phyloP scores from a whole-genome alignment of 2,797 vertebrate genomes.

The Sebastes flavidus region DNA sequence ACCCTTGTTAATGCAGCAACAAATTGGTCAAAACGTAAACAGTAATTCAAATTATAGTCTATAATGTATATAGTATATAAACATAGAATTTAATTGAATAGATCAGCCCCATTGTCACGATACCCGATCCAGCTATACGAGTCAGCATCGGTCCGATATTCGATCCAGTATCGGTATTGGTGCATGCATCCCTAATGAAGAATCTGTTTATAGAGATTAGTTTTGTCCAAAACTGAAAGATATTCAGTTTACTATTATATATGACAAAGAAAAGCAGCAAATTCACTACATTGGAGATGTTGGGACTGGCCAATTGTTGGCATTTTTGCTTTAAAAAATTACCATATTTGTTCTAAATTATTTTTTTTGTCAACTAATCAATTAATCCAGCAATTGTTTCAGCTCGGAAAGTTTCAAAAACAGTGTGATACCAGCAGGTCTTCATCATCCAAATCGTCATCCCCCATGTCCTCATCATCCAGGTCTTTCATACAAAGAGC shows the following conservation, averaged over 20 bases:
- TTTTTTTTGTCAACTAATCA: neutral
- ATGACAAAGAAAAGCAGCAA: neutral
- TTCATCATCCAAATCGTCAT: conserved; percentile 86
- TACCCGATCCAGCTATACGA: too few relatives aligned
- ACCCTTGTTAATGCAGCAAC: too few relatives aligned
- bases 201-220: too few relatives aligned
- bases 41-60: too few relatives aligned
- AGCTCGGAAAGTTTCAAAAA: neutral
- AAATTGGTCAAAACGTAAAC: too few relatives aligned
- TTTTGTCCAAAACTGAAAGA: neutral
- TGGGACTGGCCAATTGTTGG: neutral
- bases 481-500: conserved; percentile 92
- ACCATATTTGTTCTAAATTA: neutral
- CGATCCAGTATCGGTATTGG: too few relatives aligned
- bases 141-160: too few relatives aligned
- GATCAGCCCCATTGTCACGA: too few relatives aligned
- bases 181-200: too few relatives aligned
- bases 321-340: neutral
- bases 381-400: neutral
- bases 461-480: conserved; percentile 84
- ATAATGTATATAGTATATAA: too few relatives aligned
- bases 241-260: neutral
- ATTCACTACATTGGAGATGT: neutral
- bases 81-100: too few relatives aligned
- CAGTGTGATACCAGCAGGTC: conserved; percentile 87